Conservation (phyloP, 2,797 vertebrate species). For the Rhadinocentrus ornatus region DNA sequence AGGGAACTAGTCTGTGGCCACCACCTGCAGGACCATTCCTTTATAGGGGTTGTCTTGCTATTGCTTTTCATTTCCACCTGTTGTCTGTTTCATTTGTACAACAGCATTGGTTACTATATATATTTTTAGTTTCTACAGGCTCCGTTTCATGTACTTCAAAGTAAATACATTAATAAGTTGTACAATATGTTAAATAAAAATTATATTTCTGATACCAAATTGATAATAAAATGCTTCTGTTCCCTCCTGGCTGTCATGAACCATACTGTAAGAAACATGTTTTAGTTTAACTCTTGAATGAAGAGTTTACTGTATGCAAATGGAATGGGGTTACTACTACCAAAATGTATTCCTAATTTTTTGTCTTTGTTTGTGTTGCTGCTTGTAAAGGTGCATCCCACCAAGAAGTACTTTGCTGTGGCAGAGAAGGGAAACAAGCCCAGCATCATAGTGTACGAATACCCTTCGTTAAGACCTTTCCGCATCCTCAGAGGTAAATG, state of each 20-base stretch:
- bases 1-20: too few relatives aligned
- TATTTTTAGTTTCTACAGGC: background rate
- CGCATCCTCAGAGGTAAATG: slow-evolving; percentile 88
- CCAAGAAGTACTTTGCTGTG: slow-evolving; percentile 85
- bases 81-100: too few relatives aligned
- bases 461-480: slow-evolving; percentile 86
- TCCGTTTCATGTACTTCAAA: background rate
- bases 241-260: background rate
- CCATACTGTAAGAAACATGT: background rate
- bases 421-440: slow-evolving; percentile 92
- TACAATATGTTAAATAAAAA: background rate
- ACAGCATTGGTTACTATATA: background rate
- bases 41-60: too few relatives aligned
- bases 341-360: background rate
- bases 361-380: slow-evolving; percentile 12
- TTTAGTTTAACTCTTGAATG: background rate
- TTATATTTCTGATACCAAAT: background rate
- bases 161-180: too few relatives aligned
- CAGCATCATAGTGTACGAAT: slow-evolving; percentile 90
- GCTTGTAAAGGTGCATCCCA: slow-evolving; percentile 86
- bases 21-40: too few relatives aligned
- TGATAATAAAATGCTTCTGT: background rate
- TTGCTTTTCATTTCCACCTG: too few relatives aligned
- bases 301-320: background rate
- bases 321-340: background rate